Evolutionary conservation across 2,113 vertebrate species (phyloP).

Genomic region (Ochotona princeps): DNA sequence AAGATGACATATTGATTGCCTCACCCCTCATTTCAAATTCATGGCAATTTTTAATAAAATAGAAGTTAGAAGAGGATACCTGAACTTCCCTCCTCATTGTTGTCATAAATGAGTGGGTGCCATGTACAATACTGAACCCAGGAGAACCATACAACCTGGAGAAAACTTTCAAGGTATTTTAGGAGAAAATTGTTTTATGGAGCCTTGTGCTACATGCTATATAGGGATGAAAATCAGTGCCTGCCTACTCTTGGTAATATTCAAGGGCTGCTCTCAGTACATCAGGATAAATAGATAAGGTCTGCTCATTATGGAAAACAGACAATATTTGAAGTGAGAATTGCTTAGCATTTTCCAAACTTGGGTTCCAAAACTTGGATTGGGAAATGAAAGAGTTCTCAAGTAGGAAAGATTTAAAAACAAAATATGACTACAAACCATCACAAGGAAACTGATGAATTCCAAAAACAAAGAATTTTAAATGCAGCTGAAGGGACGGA

Average conservation of each 20-base stretch:
- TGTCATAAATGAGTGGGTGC: neutral
- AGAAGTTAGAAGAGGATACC: neutral
- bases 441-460: neutral
- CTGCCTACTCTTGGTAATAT: neutral
- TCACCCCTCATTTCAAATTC: neutral
- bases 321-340: neutral
- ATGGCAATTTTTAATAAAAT: slow-evolving; percentile 34
- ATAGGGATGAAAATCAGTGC: neutral
- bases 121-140: neutral
- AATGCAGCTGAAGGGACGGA: neutral
- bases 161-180: neutral
- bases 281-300: neutral
- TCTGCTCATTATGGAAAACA: neutral
- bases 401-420: neutral
- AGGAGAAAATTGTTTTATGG: neutral
- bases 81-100: neutral
- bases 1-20: neutral
- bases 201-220: neutral
- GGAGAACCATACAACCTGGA: neutral
- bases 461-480: neutral
- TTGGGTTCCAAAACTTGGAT: neutral
- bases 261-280: neutral
- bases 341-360: neutral
- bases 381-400: neutral
- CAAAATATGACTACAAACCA: neutral